phyloP scores from a whole-genome alignment of 2,113 vertebrate species.

The Carassius carassius region DNA sequence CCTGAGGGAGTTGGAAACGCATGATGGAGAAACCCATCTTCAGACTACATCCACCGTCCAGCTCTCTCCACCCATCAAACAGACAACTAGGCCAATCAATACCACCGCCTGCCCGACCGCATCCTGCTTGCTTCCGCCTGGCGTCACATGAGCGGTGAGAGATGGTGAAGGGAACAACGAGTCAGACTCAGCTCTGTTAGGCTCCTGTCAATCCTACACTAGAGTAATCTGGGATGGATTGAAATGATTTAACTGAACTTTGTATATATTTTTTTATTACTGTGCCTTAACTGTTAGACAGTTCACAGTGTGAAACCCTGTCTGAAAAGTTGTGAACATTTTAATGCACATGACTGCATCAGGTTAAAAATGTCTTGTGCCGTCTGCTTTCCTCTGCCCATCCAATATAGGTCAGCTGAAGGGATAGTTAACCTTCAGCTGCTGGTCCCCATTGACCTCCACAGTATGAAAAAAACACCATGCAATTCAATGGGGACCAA shows the following conservation, averaged over 20 bases:
- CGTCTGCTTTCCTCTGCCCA: background rate
- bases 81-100: slow-evolving; percentile 62
- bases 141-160: background rate
- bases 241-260: background rate
- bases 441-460: too few relatives aligned
- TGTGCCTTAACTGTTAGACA: background rate
- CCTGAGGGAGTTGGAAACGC: slow-evolving; percentile 8
- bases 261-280: background rate
- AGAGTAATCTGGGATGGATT: background rate
- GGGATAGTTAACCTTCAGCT: too few relatives aligned
- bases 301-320: background rate
- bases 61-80: slow-evolving; percentile 23
- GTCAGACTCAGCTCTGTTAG: slow-evolving; percentile 3
- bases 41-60: slow-evolving; percentile 18
- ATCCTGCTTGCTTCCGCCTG: slow-evolving; percentile 22
- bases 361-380: background rate
- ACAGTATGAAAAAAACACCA: too few relatives aligned
- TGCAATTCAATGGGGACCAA: too few relatives aligned
- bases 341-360: background rate
- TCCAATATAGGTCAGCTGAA: too few relatives aligned
- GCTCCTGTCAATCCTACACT: background rate
- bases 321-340: background rate
- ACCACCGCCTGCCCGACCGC: background rate
- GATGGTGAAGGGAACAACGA: background rate
- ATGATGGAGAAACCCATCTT: slow-evolving; percentile 38